These are phyloP conservation scores for Danio aesculapii DNA, from an alignment of 2,797 vertebrate species.

Conservation along the genomic window DNA sequence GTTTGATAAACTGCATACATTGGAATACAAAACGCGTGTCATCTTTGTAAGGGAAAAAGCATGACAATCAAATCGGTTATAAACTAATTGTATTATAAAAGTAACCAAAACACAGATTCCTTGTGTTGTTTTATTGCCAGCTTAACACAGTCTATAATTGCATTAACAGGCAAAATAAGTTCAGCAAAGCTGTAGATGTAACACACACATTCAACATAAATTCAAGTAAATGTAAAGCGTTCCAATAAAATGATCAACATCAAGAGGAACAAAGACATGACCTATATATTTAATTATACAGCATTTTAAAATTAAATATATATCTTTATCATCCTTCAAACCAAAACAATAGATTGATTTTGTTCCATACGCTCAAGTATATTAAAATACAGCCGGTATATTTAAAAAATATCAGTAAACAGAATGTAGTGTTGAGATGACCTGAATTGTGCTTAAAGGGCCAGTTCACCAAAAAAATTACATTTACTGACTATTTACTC, in stretches of 20 bases:
- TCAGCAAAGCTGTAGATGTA: conserved; percentile 1
- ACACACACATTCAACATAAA: background rate
- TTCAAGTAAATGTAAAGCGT: conserved; percentile 7
- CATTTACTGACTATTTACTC: too few relatives aligned
- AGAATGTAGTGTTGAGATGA: background rate
- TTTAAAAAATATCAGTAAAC: too few relatives aligned
- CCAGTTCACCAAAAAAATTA: too few relatives aligned
- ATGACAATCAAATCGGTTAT: background rate
- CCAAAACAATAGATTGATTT: background rate
- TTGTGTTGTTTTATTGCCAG: background rate
- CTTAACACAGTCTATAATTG: background rate
- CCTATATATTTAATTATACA: conserved; percentile 3
- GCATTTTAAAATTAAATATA: background rate
- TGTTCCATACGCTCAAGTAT: conserved; percentile 12
- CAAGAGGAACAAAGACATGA: background rate
- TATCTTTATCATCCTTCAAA: conserved; percentile 3
- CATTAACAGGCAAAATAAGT: background rate
- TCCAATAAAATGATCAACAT: conserved; percentile 1
- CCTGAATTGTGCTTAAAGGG: too few relatives aligned
- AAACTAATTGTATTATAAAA: too few relatives aligned
- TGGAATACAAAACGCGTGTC: background rate
- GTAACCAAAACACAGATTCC: too few relatives aligned
- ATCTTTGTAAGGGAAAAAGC: background rate
- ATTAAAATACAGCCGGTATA: background rate
- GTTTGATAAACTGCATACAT: too few relatives aligned